phyloP scores from a whole-genome alignment of 2,888 invertebrate genomes.

The Harpagoxenus sublaevis region DNA sequence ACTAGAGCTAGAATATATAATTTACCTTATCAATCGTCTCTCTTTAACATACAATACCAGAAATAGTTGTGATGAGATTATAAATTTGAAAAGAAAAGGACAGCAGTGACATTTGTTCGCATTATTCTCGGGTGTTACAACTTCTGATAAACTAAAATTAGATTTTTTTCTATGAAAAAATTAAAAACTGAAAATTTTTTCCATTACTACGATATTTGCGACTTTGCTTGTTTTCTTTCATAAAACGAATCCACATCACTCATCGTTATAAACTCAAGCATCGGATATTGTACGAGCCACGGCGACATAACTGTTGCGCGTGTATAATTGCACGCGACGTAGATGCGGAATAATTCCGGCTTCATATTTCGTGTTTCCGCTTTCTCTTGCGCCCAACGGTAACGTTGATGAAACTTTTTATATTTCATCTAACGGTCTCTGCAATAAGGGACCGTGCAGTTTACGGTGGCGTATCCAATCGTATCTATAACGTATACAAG shows the following conservation, averaged over 20 bases:
- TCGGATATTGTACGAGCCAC: slow-evolving; percentile 18
- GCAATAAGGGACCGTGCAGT: neutral
- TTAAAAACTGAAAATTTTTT: slow-evolving; percentile 25
- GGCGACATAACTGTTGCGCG: neutral
- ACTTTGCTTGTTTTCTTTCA: neutral
- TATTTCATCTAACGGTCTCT: slow-evolving; percentile 21
- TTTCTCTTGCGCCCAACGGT: neutral
- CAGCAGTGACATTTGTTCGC: neutral
- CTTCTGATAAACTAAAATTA: neutral
- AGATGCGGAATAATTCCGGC: slow-evolving; percentile 23
- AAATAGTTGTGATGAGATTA: neutral
- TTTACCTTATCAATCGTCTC: neutral
- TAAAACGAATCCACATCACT: neutral
- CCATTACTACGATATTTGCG: neutral
- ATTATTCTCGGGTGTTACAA: neutral
- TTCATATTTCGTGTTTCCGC: slow-evolving; percentile 19
- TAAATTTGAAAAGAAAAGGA: neutral
- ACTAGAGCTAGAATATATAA: neutral
- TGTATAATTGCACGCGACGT: slow-evolving; percentile 35
- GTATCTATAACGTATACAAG: neutral
- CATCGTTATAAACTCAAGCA: slow-evolving; percentile 32
- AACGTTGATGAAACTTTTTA: slow-evolving; percentile 46
- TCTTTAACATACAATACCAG: neutral
- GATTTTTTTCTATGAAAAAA: neutral
- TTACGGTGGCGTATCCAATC: neutral